Conservation (phyloP, 2,888 invertebrate species). For the Pterobdella sp. region DNA sequence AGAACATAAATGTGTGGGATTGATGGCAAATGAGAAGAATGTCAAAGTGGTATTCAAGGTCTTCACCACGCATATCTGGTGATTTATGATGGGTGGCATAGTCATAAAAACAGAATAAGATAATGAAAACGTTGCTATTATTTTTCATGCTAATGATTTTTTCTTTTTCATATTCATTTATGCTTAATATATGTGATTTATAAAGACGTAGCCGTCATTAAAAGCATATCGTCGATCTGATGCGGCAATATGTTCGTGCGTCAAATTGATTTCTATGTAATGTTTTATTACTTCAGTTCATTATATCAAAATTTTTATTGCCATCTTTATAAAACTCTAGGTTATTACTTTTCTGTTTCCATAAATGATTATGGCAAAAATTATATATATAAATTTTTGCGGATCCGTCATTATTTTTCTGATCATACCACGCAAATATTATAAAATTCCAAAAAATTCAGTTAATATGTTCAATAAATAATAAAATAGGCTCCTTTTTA, state of each 20-base stretch:
- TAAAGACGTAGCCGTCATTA: neutral
- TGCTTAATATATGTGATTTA: neutral
- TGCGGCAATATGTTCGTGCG: neutral
- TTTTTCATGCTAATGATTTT: neutral
- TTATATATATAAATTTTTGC: neutral
- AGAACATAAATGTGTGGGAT: constrained; percentile 29
- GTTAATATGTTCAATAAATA: neutral
- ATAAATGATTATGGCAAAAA: neutral
- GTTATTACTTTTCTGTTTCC: too few species aligned
- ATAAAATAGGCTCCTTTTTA: neutral
- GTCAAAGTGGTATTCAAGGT: neutral
- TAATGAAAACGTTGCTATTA: neutral
- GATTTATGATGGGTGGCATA: neutral
- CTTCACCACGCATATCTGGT: constrained; percentile 27
- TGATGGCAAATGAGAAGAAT: constrained; percentile 24
- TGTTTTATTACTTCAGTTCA: neutral
- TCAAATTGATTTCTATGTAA: neutral
- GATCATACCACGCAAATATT: neutral
- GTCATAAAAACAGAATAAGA: too few species aligned
- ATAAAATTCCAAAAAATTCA: neutral
- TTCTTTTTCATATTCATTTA: neutral
- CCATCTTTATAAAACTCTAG: too few species aligned
- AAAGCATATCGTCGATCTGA: neutral
- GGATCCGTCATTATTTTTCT: neutral
- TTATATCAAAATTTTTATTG: too few species aligned